phyloP scores from a whole-genome alignment of 1,140 invertebrate genomes.

The Drosophila ogumai region DNA sequence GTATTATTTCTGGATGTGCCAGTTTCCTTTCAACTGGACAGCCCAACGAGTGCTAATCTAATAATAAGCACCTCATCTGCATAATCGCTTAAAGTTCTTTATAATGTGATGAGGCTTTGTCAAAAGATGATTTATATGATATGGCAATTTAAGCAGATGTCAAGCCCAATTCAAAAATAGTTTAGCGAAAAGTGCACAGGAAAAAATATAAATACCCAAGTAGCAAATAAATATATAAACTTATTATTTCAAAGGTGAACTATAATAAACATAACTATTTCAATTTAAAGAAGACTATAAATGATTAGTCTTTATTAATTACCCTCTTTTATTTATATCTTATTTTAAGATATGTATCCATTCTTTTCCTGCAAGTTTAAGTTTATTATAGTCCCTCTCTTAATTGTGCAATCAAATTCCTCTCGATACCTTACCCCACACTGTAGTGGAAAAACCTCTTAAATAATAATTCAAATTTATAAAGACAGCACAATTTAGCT shows the following conservation, averaged over 20 bases:
- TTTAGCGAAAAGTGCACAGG: constrained; percentile 8
- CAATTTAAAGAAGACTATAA: neutral
- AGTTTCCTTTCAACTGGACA: neutral
- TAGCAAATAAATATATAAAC: neutral
- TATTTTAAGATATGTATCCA: neutral
- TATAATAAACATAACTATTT: neutral
- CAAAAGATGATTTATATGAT: neutral
- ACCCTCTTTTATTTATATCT: neutral
- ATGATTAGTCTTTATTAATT: neutral
- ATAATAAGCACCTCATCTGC: constrained; percentile 26
- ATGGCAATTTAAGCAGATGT: constrained; percentile 18
- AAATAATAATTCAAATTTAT: constrained; percentile 55
- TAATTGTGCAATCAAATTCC: constrained; percentile 17
- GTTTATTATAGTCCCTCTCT: constrained; percentile 5
- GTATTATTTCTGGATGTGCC: neutral
- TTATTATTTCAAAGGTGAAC: neutral
- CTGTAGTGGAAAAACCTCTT: constrained; percentile 3
- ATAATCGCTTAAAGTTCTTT: constrained; percentile 23
- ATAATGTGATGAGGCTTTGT: constrained; percentile 23
- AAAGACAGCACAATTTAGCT: constrained; percentile 56
- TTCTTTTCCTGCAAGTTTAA: neutral
- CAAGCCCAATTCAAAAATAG: constrained; percentile 24
- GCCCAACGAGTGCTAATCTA: constrained; percentile 18
- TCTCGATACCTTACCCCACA: constrained; percentile 19
- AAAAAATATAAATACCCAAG: neutral